phyloP scores from a whole-genome alignment of 2,797 vertebrate species.

The Galagoides demidoff region DNA sequence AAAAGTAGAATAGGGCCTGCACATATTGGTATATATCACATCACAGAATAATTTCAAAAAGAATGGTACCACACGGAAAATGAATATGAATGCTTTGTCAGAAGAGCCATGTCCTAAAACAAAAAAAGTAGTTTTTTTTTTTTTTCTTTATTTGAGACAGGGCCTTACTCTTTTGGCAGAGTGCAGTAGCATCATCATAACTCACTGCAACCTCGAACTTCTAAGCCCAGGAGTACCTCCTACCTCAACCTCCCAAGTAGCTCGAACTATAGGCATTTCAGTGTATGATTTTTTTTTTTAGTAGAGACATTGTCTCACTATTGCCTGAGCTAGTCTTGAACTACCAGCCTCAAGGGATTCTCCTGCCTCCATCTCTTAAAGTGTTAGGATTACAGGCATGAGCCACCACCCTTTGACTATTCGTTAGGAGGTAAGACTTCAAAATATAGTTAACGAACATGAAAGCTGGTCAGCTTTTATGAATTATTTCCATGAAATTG shows the following conservation, averaged over 20 bases:
- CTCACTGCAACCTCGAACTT: neutral
- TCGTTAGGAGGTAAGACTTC: neutral
- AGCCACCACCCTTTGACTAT: neutral
- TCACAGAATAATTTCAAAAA: neutral
- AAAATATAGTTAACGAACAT: neutral
- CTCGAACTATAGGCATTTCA: too few relatives aligned
- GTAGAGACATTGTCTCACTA: neutral
- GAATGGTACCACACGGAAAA: neutral
- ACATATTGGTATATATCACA: neutral
- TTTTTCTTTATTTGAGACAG: neutral
- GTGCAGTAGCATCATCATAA: neutral
- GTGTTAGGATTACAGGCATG: neutral
- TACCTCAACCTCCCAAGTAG: too few relatives aligned
- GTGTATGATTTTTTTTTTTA: neutral
- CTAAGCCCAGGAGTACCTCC: neutral
- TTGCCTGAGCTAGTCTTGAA: neutral
- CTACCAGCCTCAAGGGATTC: neutral
- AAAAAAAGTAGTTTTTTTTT: neutral
- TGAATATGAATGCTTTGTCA: neutral
- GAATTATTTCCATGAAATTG: neutral
- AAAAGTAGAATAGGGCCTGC: neutral
- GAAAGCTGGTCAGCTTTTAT: neutral
- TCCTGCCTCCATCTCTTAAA: neutral
- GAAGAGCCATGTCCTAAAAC: neutral
- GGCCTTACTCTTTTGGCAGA: neutral